Conservation (phyloP, 2,797 vertebrate genomes). For the Coracias cyanogaster region DNA sequence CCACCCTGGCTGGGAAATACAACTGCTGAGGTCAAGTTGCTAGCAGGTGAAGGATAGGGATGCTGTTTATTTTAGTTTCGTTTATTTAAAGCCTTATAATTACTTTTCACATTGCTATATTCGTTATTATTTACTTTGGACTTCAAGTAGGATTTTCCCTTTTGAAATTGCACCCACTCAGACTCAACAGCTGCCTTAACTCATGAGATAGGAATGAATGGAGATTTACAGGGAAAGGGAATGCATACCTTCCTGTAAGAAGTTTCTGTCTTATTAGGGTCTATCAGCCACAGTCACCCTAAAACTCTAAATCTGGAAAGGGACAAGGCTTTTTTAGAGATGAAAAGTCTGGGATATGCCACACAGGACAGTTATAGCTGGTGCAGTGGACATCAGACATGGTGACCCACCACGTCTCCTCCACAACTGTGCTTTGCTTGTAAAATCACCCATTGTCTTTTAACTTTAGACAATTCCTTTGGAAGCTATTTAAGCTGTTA, state of each 20-base stretch:
- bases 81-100: constrained; percentile 1
- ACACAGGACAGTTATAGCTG: background rate
- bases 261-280: background rate
- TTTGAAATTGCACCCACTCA: constrained; percentile 17
- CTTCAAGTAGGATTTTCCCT: constrained; percentile 35
- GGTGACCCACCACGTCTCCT: background rate
- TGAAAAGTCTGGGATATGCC: background rate
- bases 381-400: background rate
- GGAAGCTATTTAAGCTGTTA: background rate
- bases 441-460: background rate
- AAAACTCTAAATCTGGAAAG: background rate
- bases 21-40: background rate
- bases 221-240: constrained; percentile 39
- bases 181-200: background rate
- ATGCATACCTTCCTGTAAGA: background rate
- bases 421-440: background rate
- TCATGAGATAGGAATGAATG: constrained; percentile 45
- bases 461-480: background rate
- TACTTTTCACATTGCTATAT: background rate
- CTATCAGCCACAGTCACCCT: background rate
- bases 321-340: background rate
- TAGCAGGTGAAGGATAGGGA: background rate
- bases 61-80: background rate
- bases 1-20: background rate
- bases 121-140: constrained; percentile 33